Evolutionary conservation across 2,797 vertebrate genomes (phyloP).

Genomic region (Malacoctenus gilli): DNA sequence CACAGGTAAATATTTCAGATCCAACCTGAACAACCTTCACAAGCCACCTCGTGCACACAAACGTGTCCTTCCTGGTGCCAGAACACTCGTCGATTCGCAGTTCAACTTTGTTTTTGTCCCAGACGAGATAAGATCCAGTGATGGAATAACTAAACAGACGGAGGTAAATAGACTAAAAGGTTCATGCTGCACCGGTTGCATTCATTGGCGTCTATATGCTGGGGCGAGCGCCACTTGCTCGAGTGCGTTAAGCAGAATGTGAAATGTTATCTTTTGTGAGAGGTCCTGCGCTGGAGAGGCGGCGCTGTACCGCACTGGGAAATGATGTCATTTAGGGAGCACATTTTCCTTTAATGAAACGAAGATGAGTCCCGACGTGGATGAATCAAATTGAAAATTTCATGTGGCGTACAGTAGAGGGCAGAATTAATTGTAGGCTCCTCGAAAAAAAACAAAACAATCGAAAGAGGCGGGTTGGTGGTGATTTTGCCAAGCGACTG

Average conservation of each 20-base stretch:
- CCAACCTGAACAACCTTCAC: constrained; percentile 23
- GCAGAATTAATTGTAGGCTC: constrained; percentile 56
- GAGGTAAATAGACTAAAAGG: constrained; percentile 29
- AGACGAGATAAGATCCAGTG: too few relatives aligned
- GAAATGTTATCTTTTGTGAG: constrained; percentile 42
- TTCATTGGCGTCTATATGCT: constrained; percentile 36
- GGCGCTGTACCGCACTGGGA: constrained; percentile 38
- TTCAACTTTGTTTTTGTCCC: constrained; percentile 14
- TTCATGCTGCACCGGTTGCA: constrained; percentile 14
- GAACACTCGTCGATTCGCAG: constrained; percentile 17
- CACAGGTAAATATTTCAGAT: constrained; percentile 50
- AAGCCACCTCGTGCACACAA: too few relatives aligned
- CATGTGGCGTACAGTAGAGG: constrained; percentile 43
- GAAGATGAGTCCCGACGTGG: constrained; percentile 59
- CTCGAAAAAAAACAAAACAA: constrained; percentile 17
- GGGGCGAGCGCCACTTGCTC: constrained; percentile 35
- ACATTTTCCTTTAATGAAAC: constrained; percentile 69
- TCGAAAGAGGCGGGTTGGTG: constrained; percentile 1
- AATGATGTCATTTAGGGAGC: constrained; percentile 64
- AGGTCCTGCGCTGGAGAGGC: constrained; percentile 41
- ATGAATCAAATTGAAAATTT: constrained; percentile 65
- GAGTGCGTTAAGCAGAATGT: constrained; percentile 52
- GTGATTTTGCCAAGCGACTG: background rate
- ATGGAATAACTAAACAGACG: constrained; percentile 14
- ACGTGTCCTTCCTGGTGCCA: too few relatives aligned